Evolutionary conservation across 1,140 invertebrate genomes (phyloP).

Genomic region (Hyles euphorbiae): DNA sequence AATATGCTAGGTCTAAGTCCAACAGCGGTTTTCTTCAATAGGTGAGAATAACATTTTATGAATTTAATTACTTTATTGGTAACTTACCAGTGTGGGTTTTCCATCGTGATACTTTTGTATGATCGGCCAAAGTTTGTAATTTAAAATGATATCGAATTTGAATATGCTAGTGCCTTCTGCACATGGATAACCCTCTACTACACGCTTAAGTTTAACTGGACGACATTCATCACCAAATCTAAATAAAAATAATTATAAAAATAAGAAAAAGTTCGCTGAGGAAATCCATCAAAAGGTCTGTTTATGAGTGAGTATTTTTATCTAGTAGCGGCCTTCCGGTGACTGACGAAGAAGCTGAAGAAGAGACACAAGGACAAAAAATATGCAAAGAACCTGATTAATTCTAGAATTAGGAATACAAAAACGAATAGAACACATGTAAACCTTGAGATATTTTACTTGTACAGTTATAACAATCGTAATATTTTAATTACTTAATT

Average conservation of each 20-base stretch:
- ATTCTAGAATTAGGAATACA: too few relatives aligned
- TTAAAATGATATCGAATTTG: conserved; percentile 85
- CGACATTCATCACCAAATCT: conserved; percentile 83
- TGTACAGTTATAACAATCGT: too few relatives aligned
- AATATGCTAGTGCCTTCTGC: conserved; percentile 76
- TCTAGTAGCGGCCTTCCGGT: too few relatives aligned
- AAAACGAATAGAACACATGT: too few relatives aligned
- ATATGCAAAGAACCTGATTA: too few relatives aligned
- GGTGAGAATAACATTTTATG: too few relatives aligned
- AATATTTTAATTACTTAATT: too few relatives aligned
- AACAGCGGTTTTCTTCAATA: too few relatives aligned
- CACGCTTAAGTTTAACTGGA: conserved; percentile 83
- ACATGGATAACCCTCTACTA: conserved; percentile 83
- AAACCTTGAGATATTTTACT: too few relatives aligned
- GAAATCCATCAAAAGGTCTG: not conserved
- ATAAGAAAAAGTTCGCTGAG: not conserved
- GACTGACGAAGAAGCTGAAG: too few relatives aligned
- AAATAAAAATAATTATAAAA: conserved; percentile 5
- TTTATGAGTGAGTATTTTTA: not conserved
- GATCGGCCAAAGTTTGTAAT: conserved; percentile 82
- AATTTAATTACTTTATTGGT: not conserved
- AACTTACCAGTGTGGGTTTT: conserved; percentile 83
- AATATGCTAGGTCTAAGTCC: too few relatives aligned
- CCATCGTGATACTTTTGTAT: conserved; percentile 83
- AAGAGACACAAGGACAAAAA: too few relatives aligned